phyloP scores from a whole-genome alignment of 2,113 vertebrate genomes.

The Syngnathoides biaculeatus region DNA sequence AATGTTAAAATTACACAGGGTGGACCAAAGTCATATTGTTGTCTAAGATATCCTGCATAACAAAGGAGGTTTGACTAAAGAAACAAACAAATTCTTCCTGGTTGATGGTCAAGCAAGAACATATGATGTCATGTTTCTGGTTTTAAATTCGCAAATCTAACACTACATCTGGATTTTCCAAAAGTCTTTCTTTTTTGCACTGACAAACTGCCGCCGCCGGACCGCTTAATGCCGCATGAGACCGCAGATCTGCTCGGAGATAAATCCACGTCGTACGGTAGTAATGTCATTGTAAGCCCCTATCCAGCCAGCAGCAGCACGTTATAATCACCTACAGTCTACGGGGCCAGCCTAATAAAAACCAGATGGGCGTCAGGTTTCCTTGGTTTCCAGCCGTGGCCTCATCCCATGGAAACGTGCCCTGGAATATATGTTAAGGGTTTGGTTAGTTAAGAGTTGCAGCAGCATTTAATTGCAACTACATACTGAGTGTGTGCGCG shows the following conservation, averaged over 20 bases:
- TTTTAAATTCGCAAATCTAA: neutral
- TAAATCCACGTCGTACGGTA: constrained; percentile 30
- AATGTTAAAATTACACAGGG: no score
- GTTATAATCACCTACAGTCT: constrained; percentile 36
- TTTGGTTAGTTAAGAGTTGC: constrained; percentile 23
- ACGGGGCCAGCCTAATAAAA: constrained; percentile 34
- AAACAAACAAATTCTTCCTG: neutral
- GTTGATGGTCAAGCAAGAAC: neutral
- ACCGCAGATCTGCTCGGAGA: constrained; percentile 26
- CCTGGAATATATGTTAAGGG: constrained; percentile 22
- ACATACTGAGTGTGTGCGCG: neutral
- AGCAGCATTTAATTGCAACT: constrained; percentile 24
- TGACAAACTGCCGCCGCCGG: constrained; percentile 18
- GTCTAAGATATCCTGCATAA: neutral
- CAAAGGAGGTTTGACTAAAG: neutral
- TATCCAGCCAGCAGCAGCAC: constrained; percentile 9
- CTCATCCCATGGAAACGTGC: neutral
- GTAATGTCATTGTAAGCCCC: constrained; percentile 20
- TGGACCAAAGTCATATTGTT: no score
- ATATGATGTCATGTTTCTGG: constrained; percentile 1
- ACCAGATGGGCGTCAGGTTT: constrained; percentile 26
- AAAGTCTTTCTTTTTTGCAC: constrained; percentile 3
- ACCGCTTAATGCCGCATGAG: constrained; percentile 12
- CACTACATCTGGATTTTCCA: constrained; percentile 3
- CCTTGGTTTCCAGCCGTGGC: constrained; percentile 17